These are phyloP conservation scores for Caenorhabditis imperialis DNA, from an alignment of 2,888 invertebrate genomes.

Conservation along the genomic window DNA sequence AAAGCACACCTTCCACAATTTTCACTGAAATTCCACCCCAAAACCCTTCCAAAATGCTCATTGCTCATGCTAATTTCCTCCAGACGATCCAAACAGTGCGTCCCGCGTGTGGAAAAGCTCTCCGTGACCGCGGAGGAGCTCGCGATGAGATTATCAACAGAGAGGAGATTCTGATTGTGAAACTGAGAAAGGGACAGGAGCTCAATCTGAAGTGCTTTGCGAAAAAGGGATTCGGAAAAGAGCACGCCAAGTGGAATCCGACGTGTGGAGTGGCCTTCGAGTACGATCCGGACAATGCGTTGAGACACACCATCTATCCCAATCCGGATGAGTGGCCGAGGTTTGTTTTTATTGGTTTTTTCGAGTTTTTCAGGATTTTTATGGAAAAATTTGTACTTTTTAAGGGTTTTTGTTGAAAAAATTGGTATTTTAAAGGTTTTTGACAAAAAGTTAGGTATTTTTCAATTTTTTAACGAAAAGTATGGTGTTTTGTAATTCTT, in stretches of 20 bases:
- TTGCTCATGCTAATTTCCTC: no score
- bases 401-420: no score
- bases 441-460: no score
- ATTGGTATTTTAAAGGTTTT: no score
- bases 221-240: constrained; percentile 95
- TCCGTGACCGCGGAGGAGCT: constrained; percentile 39
- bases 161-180: constrained; percentile 84
- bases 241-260: constrained; percentile 99
- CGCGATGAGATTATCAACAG: constrained; percentile 38
- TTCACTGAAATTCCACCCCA: no score
- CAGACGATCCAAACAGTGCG: constrained; percentile 24
- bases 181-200: constrained; percentile 89
- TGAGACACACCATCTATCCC: constrained; percentile 87
- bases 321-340: constrained; percentile 83
- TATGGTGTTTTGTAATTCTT: no score
- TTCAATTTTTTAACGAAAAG: no score
- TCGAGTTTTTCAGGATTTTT: no score
- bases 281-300: constrained; percentile 97
- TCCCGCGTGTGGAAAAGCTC: constrained; percentile 52
- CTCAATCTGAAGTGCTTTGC: constrained; percentile 94
- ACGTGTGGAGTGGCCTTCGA: constrained; percentile 98
- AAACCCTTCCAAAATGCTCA: no score
- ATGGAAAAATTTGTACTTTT: no score
- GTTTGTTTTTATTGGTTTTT: constrained; percentile 88
- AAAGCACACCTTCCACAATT: no score